Evolutionary conservation across 2,888 invertebrate genomes (phyloP).

Genomic region (Lasioglossum lativentre): DNA sequence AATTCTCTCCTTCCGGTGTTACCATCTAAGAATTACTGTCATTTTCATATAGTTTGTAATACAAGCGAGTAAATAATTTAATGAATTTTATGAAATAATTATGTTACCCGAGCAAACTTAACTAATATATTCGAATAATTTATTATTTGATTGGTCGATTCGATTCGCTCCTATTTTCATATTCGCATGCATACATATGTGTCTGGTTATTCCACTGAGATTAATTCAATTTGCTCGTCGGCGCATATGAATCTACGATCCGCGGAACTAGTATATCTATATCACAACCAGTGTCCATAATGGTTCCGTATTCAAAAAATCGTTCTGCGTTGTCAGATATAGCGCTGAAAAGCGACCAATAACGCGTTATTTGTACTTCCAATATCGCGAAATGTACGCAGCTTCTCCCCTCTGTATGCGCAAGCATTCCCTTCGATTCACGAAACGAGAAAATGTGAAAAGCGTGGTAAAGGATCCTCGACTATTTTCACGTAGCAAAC

Average conservation of each 20-base stretch:
- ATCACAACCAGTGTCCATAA: background rate
- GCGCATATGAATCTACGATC: constrained; percentile 4
- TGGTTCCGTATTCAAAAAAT: constrained; percentile 40
- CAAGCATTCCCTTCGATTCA: constrained; percentile 45
- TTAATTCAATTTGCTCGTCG: constrained; percentile 11
- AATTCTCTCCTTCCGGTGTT: background rate
- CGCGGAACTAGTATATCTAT: background rate
- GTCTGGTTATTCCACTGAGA: background rate
- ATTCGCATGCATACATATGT: background rate
- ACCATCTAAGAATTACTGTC: background rate
- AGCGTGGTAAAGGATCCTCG: constrained; percentile 17
- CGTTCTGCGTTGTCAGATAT: constrained; percentile 41
- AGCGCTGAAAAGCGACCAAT: constrained; percentile 49
- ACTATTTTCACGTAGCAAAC: background rate
- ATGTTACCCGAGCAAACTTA: background rate
- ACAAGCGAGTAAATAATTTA: background rate
- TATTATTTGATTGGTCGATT: background rate
- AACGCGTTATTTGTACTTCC: constrained; percentile 55
- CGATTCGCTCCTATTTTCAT: background rate
- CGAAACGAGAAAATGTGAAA: constrained; percentile 42
- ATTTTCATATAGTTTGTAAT: background rate
- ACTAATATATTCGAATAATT: background rate
- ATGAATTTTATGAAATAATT: background rate
- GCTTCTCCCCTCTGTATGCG: constrained; percentile 40
- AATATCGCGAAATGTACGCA: constrained; percentile 58